These are phyloP conservation scores for Sula dactylatra DNA, from an alignment of 2,113 vertebrate genomes.

Conservation along the genomic window DNA sequence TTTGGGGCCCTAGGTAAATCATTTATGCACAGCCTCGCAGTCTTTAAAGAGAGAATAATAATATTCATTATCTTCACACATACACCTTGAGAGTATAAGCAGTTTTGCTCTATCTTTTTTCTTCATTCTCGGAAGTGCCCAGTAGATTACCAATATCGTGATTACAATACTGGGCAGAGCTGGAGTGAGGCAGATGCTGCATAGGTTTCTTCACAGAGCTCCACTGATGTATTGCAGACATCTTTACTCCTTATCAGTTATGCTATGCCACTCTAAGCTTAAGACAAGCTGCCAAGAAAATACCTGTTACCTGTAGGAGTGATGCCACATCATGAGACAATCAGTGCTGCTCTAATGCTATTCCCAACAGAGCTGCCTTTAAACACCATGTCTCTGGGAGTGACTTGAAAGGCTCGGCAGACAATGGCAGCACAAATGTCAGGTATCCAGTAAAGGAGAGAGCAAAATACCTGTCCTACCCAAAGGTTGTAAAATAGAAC, in stretches of 20 bases:
- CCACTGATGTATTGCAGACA: neutral
- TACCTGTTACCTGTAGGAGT: slow-evolving; percentile 31
- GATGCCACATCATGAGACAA: slow-evolving; percentile 40
- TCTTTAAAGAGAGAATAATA: slow-evolving; percentile 49
- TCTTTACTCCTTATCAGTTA: neutral
- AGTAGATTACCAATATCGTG: neutral
- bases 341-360: neutral
- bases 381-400: slow-evolving; percentile 23
- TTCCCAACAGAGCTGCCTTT: slow-evolving; percentile 41
- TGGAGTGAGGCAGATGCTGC: neutral
- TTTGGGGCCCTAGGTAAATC: slow-evolving; percentile 32
- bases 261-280: neutral
- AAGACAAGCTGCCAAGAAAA: slow-evolving; percentile 17
- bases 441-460: neutral
- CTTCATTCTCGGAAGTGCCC: slow-evolving; percentile 3
- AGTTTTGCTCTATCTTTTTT: neutral
- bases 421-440: slow-evolving; percentile 33
- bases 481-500: slow-evolving; percentile 30
- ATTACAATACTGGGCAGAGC: neutral
- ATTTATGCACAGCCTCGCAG: slow-evolving; percentile 11
- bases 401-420: slow-evolving; percentile 11
- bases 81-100: neutral
- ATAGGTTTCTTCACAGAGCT: neutral
- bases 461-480: neutral
- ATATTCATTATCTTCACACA: slow-evolving; percentile 29